These are phyloP conservation scores for Regulus satrapa DNA, from an alignment of 2,113 vertebrate species.

Conservation along the genomic window DNA sequence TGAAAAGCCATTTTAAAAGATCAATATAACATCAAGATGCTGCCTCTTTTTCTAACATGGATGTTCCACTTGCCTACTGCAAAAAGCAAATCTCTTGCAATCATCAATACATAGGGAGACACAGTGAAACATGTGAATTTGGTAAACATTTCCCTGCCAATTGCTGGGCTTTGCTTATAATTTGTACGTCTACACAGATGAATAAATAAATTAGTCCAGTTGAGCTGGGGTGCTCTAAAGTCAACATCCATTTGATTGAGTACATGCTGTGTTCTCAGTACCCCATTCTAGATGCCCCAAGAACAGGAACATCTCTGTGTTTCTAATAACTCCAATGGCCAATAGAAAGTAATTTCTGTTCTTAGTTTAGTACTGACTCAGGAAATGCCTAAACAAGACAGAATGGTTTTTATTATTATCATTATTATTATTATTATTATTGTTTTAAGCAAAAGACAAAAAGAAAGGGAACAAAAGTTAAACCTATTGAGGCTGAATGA, in stretches of 20 bases:
- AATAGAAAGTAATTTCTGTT: neutral
- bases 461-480: neutral
- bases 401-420: neutral
- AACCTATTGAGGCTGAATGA: neutral
- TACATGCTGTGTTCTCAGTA: neutral
- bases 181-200: neutral
- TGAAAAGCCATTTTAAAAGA: neutral
- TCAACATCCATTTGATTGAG: neutral
- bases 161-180: neutral
- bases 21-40: neutral
- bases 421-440: neutral
- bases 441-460: conserved; percentile 34
- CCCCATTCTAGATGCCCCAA: neutral
- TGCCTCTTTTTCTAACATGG: neutral
- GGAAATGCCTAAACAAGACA: neutral
- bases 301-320: neutral
- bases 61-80: neutral
- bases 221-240: neutral
- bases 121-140: neutral
- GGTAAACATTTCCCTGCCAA: neutral
- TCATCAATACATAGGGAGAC: neutral
- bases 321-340: neutral
- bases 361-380: neutral
- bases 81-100: neutral
- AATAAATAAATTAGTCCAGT: neutral